Conservation (phyloP, 2,797 vertebrate species). For the Catamblyrhynchus diadema region DNA sequence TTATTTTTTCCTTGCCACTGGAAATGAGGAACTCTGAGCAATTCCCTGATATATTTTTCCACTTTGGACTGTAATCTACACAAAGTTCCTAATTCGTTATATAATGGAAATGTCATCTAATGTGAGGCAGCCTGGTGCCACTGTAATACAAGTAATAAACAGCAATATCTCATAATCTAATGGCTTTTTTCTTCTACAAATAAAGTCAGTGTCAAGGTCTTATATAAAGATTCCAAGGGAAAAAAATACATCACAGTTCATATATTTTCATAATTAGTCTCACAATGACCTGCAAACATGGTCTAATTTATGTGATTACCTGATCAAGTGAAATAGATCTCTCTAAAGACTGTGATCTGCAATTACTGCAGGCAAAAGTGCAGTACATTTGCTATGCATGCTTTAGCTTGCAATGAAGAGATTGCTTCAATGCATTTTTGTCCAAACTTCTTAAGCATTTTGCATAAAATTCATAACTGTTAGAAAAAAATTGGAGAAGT, state of each 20-base stretch:
- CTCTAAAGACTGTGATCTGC: not conserved
- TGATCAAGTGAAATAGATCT: not conserved
- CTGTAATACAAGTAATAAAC: constrained; percentile 12
- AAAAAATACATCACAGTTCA: not conserved
- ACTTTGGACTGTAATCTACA: not conserved
- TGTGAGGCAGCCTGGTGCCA: constrained; percentile 36
- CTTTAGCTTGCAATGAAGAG: not conserved
- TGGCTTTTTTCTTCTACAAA: constrained; percentile 1
- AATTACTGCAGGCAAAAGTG: not conserved
- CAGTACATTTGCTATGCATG: not conserved
- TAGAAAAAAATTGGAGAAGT: not conserved
- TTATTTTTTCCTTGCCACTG: not conserved
- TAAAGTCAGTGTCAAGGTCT: not conserved
- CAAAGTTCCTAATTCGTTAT: not conserved
- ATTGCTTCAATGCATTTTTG: not conserved
- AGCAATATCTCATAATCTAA: not conserved
- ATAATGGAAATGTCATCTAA: not conserved
- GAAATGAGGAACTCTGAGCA: not conserved
- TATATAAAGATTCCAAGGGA: not conserved
- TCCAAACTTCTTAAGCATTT: not conserved
- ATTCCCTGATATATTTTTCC: not conserved
- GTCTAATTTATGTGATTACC: not conserved
- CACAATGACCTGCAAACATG: not conserved
- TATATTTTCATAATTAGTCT: not conserved
- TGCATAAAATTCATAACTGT: not conserved